Base-by-base conservation (phyloP, 2,797 vertebrate genomes). In the Merluccius polli region DNA sequence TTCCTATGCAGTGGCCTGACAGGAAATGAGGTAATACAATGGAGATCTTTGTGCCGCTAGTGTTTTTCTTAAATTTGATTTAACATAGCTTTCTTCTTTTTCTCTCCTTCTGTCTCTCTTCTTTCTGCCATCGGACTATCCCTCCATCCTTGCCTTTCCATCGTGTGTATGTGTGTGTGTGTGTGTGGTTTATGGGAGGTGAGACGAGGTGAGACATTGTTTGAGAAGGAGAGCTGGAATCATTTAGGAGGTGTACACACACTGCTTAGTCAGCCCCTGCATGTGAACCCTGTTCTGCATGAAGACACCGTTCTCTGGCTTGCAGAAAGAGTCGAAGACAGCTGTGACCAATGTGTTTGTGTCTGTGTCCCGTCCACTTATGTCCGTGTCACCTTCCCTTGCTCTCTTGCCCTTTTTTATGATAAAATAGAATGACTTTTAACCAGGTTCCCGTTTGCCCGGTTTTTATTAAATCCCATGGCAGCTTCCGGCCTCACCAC, bases 11-110 rank as follows among this genome's bases (percentile, higher is more conserved):
- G 70, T 73, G 76, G 78, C 73, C 71, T 75, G 77, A 82, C 82
- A 89, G 91, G 91, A 93, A 91, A 90, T 93, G 59, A 90, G 82
- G 79, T 88, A 82, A 91, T 88, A 85, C 82, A 86, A 86, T 86
- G 80, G 79, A 85, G 81, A 86, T 86, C 81, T 85, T 83, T 90
- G 87, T 89, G 84, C 75, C 72, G 78, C 59, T 71, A 16, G 44
- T 63, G 18, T 78, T 75, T 69, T 80, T 76, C 32, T 65, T 32
- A 38, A 77, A 15, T 8, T 73, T 7, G 16, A 48, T 48, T 18
- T 21, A 48, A 82, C 74, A 78, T 82, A 77, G 80, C 71, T 77
- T 73, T 78, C 74, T 74, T 79, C 38, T 67, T 80, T 21, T n/a
- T 59, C 52, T 59, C 52, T 24, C 52, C 6, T 38, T 38, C 36